These are phyloP conservation scores for Catajapyx aquilonaris DNA, from an alignment of 1,140 invertebrate genomes.

Conservation along the genomic window DNA sequence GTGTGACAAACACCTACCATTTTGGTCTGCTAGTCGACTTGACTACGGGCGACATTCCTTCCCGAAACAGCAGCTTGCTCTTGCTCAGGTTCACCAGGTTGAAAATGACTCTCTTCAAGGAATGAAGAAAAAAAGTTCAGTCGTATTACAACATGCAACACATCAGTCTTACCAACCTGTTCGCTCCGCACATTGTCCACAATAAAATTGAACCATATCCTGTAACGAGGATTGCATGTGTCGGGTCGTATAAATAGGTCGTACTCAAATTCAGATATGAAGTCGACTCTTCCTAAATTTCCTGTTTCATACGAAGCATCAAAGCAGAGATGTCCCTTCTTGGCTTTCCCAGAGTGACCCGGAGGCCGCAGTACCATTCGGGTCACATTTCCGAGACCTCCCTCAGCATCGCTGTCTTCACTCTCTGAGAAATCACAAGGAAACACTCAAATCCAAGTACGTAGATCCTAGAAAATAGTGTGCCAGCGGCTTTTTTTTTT, in stretches of 20 bases:
- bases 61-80: conserved; percentile 64
- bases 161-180: conserved; percentile 33
- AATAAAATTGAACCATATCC: conserved; percentile 96
- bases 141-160: conserved; percentile 2
- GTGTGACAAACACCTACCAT: conserved; percentile 42
- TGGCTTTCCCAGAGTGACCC: conserved; percentile 83
- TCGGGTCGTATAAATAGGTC: conserved; percentile 91
- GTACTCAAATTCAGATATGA: conserved; percentile 85
- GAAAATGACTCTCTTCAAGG: conserved; percentile 82
- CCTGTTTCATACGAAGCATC: conserved; percentile 95
- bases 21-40: conserved; percentile 73
- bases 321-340: conserved; percentile 85
- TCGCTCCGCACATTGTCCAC: conserved; percentile 88
- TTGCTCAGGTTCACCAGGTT: conserved; percentile 96
- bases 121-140: conserved; percentile 15
- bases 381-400: conserved; percentile 83
- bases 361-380: conserved; percentile 78
- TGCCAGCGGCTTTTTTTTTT: too few relatives aligned
- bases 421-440: too few relatives aligned
- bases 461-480: too few relatives aligned
- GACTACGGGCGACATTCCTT: conserved; percentile 82
- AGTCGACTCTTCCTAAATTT: conserved; percentile 84
- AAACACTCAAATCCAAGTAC: too few relatives aligned
- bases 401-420: conserved; percentile 86
- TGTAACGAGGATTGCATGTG: conserved; percentile 76